Evolutionary conservation across 2,888 invertebrate species (phyloP).

Genomic region (Dasysyrphus albostriatus): DNA sequence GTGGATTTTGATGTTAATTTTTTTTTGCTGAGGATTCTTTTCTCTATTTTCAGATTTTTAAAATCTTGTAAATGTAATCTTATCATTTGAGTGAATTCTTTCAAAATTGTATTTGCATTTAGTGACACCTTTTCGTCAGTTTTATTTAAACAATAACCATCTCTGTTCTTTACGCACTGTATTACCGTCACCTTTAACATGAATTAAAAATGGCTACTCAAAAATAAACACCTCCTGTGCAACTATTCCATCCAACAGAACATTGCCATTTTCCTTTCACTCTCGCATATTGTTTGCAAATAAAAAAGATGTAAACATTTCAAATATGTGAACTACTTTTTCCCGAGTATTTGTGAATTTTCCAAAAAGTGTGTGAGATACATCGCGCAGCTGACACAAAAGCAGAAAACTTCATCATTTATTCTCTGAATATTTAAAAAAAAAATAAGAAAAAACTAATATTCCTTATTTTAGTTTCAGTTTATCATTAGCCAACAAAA

Average conservation of each 20-base stretch:
- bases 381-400: slow-evolving; percentile 69
- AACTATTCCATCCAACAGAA: slow-evolving; percentile 17
- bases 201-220: slow-evolving; percentile 49
- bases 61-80: too few relatives aligned
- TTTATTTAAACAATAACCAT: background rate
- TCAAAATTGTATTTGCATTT: too few relatives aligned
- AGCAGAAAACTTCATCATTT: slow-evolving; percentile 36
- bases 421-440: background rate
- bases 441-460: background rate
- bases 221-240: background rate
- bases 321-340: slow-evolving; percentile 47
- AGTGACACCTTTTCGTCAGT: slow-evolving; percentile 29
- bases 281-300: slow-evolving; percentile 73
- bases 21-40: too few relatives aligned
- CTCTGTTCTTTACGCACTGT: background rate
- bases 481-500: background rate
- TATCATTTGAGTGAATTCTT: too few relatives aligned
- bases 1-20: too few relatives aligned
- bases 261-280: slow-evolving; percentile 29
- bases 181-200: slow-evolving; percentile 34
- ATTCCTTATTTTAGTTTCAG: background rate
- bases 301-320: slow-evolving; percentile 75
- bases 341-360: slow-evolving; percentile 49
- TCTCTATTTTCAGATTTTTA: too few relatives aligned
- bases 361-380: slow-evolving; percentile 35